These are phyloP conservation scores for Ectropis grisescens DNA, from an alignment of 1,140 invertebrate species.

Conservation along the genomic window DNA sequence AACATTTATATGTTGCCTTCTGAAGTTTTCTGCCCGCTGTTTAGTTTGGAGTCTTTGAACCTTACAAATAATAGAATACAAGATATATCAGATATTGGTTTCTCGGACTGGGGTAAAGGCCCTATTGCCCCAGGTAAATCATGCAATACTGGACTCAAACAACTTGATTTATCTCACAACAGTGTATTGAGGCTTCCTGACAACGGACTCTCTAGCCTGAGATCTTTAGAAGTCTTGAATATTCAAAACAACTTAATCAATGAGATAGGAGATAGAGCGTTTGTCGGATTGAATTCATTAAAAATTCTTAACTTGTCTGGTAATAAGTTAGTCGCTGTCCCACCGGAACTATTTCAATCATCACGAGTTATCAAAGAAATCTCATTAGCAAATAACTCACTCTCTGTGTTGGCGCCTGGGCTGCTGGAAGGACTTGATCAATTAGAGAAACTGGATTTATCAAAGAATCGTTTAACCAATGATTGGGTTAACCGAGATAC, in stretches of 20 bases:
- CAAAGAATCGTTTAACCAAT: constrained; percentile 81
- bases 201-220: constrained; percentile 78
- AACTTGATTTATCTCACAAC: constrained; percentile 82
- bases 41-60: constrained; percentile 78
- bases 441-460: constrained; percentile 83
- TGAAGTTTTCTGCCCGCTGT: constrained; percentile 82
- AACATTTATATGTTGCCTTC: constrained; percentile 84
- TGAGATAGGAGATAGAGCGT: constrained; percentile 80
- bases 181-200: constrained; percentile 78
- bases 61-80: constrained; percentile 84
- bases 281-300: constrained; percentile 77
- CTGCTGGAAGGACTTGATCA: constrained; percentile 83
- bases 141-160: constrained; percentile 77
- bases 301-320: constrained; percentile 82
- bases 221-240: constrained; percentile 76
- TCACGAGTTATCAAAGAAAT: constrained; percentile 79
- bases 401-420: constrained; percentile 82
- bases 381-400: constrained; percentile 85
- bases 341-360: constrained; percentile 82
- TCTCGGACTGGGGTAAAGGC: constrained; percentile 78
- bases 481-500: constrained; percentile 86
- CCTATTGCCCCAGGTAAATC: constrained; percentile 74
- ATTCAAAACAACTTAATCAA: constrained; percentile 82
- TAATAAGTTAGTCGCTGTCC: constrained; percentile 82
- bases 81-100: constrained; percentile 80